phyloP scores from a whole-genome alignment of 2,888 invertebrate species.

The Zaprionus bogoriensis region DNA sequence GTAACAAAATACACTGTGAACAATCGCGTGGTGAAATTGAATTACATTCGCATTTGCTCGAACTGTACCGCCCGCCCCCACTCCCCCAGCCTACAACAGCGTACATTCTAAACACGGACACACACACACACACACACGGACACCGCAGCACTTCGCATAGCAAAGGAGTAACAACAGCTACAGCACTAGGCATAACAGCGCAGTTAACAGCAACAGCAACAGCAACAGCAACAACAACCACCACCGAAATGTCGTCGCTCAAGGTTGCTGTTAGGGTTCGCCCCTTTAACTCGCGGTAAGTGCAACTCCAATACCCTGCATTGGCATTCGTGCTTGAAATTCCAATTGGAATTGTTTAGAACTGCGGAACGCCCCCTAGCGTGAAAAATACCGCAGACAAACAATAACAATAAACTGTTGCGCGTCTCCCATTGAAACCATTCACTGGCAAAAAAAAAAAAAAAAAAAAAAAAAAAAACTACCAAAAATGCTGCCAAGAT shows the following conservation, averaged over 20 bases:
- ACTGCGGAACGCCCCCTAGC: conserved; percentile 46
- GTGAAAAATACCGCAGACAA: no score
- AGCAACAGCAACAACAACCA: conserved; percentile 30
- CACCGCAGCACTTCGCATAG: conserved; percentile 30
- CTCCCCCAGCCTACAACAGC: not conserved
- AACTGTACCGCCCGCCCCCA: not conserved
- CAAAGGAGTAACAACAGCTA: conserved; percentile 34
- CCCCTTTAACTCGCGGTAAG: conserved; percentile 94
- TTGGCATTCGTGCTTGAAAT: conserved; percentile 11
- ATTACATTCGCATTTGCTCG: conserved; percentile 26
- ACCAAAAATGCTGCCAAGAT: not conserved
- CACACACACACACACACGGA: conserved; percentile 3
- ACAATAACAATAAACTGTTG: conserved; percentile 43
- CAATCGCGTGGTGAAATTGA: conserved; percentile 24
- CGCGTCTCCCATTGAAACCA: conserved; percentile 37
- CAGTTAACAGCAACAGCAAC: conserved; percentile 19
- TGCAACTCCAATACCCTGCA: conserved; percentile 16
- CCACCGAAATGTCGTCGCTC: conserved; percentile 90
- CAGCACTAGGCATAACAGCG: no score
- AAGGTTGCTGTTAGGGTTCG: conserved; percentile 96
- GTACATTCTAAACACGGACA: not conserved
- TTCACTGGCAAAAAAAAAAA: conserved; percentile 21
- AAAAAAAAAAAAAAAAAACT: not conserved
- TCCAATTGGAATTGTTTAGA: conserved; percentile 12
- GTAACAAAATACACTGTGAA: conserved; percentile 42